These are phyloP conservation scores for Dryobates pubescens DNA, from an alignment of 2,797 vertebrate genomes.

Conservation along the genomic window DNA sequence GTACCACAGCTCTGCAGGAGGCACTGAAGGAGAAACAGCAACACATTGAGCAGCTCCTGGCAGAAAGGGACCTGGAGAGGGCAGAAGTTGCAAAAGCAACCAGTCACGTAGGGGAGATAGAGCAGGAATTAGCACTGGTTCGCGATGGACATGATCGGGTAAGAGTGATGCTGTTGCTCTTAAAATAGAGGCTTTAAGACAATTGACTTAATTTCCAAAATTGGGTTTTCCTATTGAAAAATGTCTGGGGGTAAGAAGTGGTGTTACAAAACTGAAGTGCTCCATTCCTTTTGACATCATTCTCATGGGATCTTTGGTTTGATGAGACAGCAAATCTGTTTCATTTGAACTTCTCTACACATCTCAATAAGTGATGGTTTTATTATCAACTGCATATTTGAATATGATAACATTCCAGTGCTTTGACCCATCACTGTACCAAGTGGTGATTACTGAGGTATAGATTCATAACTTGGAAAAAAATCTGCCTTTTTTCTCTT, in stretches of 20 bases:
- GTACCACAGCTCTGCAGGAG: slow-evolving; percentile 96
- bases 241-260: background rate
- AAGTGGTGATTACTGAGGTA: background rate
- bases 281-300: background rate
- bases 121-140: slow-evolving; percentile 90
- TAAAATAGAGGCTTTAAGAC: background rate
- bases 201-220: background rate
- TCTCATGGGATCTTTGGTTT: background rate
- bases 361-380: background rate
- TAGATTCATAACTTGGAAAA: background rate
- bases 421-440: background rate
- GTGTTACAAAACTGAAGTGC: background rate
- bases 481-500: background rate
- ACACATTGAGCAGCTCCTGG: slow-evolving; percentile 97
- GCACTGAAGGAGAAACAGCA: slow-evolving; percentile 99
- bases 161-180: background rate
- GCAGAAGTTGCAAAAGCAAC: slow-evolving; percentile 97
- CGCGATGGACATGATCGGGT: slow-evolving; percentile 96
- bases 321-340: background rate
- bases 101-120: slow-evolving; percentile 93
- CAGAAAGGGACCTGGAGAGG: slow-evolving; percentile 94
- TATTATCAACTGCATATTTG: background rate
- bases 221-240: background rate
- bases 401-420: background rate
- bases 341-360: background rate